Evolutionary conservation across 2,888 invertebrate species (phyloP).

Genomic region (Philopedon plagiatum): DNA sequence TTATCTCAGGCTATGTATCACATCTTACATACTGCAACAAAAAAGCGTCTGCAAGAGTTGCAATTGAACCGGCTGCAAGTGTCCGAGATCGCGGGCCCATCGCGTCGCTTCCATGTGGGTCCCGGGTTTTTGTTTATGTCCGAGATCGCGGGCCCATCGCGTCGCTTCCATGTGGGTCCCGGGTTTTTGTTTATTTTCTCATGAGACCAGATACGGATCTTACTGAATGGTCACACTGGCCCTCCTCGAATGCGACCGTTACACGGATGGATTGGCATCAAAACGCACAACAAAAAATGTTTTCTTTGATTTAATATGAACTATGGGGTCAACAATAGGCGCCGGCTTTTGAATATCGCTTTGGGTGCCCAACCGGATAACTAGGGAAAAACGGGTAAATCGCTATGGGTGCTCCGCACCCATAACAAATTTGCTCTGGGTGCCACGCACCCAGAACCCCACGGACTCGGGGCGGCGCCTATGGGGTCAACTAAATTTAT

Average conservation of each 20-base stretch:
- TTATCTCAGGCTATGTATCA: background rate
- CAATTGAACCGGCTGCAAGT: conserved; percentile 32
- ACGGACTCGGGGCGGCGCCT: too few species aligned
- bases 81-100: conserved; percentile 38
- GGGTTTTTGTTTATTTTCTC: conserved; percentile 41
- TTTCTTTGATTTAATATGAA: too few species aligned
- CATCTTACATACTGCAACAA: conserved; percentile 6
- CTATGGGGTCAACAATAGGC: too few species aligned
- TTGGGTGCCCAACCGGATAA: too few species aligned
- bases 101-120: conserved; percentile 35
- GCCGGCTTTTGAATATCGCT: too few species aligned
- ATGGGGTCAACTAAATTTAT: too few species aligned
- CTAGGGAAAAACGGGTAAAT: too few species aligned
- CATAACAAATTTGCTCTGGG: too few species aligned
- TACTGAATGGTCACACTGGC: background rate
- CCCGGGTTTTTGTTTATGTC: conserved; percentile 41
- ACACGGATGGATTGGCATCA: conserved; percentile 10
- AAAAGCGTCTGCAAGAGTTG: conserved; percentile 38
- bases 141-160: conserved; percentile 36
- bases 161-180: conserved; percentile 33
- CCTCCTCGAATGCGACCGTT: conserved; percentile 29
- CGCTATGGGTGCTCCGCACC: too few species aligned
- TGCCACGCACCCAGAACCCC: too few species aligned
- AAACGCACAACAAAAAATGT: too few species aligned
- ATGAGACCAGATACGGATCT: conserved; percentile 22